These are phyloP conservation scores for Eclectus roratus DNA, from an alignment of 2,113 vertebrate genomes.

Conservation along the genomic window DNA sequence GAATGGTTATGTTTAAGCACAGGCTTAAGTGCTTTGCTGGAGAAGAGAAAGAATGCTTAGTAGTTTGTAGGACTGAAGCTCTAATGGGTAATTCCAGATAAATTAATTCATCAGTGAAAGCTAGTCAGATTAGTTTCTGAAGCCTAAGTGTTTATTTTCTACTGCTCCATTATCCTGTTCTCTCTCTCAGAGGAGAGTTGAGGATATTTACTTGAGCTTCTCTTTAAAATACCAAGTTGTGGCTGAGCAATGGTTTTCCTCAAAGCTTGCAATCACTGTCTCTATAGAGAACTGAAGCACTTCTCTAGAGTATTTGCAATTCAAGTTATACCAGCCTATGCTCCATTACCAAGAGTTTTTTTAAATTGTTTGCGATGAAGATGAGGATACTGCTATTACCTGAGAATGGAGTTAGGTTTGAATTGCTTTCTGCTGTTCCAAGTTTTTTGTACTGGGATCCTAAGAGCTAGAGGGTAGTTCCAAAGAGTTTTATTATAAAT, in stretches of 20 bases:
- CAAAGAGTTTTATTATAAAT: conserved; percentile 23
- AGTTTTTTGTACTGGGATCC: neutral
- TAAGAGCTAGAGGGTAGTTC: neutral
- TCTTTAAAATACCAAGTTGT: conserved; percentile 77
- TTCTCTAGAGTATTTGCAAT: conserved; percentile 12
- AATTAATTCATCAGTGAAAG: conserved; percentile 36
- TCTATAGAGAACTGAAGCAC: conserved; percentile 22
- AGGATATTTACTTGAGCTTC: conserved; percentile 76
- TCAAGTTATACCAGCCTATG: neutral
- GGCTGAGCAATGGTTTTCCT: conserved; percentile 72
- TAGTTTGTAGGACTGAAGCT: neutral
- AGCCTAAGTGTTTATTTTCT: conserved; percentile 67
- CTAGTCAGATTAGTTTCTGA: conserved; percentile 45
- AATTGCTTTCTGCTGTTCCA: neutral
- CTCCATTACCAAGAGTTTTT: conserved; percentile 12
- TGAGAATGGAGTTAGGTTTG: neutral
- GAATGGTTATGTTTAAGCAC: neutral
- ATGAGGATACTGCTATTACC: neutral
- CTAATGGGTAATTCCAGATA: conserved; percentile 26
- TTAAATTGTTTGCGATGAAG: neutral
- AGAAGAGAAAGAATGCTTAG: neutral
- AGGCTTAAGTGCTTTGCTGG: neutral
- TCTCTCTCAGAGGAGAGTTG: conserved; percentile 68
- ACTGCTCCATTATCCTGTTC: conserved; percentile 54
- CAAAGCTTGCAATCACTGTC: conserved; percentile 68